Evolutionary conservation across 2,113 vertebrate genomes (phyloP), one percentile per base, ranked within the genome.

Genomic region (Xenopus laevis): DNA sequence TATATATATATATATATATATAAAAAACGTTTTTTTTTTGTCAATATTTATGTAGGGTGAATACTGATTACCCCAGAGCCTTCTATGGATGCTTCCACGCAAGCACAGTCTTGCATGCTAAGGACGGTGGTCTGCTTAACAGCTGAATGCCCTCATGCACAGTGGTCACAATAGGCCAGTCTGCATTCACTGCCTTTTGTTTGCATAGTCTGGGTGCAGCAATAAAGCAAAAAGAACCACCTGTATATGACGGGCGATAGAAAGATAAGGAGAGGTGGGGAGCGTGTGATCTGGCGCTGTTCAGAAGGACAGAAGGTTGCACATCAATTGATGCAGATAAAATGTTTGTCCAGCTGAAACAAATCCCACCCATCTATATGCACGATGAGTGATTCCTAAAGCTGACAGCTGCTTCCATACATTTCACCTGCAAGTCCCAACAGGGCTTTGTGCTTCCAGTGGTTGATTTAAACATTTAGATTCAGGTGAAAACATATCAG

Each of bases 291-390:
- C 65, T 81, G 33, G 77, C 0, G 0, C 80, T 65, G 65, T 45
- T 53, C 75, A 71, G 83, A 69, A 81, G 76, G 79, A 69, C 69
- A 77, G 71, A 77, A 69, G 65, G 50, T 68, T 18, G 4, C 52
- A 7, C 6, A 0, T 77, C 67, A 62, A 77, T 61, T 57, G 12
- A 0, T 0, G 0, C 0, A 4, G 77, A 77, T 71, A 77, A 83
- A 69, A 79, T 81, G 80, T 90, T 89, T 89, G 89, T 85, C 87
- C 77, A 65, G 80, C 86, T 86, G 88, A 87, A 84, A 81, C 82
- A 72, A 52, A 84, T 81, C 79, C 82, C 81, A 79, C 78, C 80
- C 2, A 57, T 74, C 72, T 16, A 1, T 77, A 81, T 80, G 78
- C 73, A 3, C 78, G 86, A 72, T 86, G 79, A 87, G 80, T 68